phyloP scores from a whole-genome alignment of 2,888 invertebrate genomes.

The Corbicula japonica region DNA sequence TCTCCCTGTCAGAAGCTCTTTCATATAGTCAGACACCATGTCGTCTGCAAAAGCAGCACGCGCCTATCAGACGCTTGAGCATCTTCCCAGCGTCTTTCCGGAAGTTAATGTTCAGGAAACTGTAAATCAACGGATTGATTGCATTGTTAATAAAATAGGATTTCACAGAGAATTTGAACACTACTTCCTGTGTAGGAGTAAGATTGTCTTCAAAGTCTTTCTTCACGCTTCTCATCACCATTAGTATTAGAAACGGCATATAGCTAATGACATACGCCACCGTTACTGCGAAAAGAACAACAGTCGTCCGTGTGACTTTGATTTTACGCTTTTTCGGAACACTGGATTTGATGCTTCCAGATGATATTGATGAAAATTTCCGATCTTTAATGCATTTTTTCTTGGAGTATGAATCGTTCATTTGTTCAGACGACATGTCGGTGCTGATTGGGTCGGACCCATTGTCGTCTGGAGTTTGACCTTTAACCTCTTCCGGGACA shows the following conservation, averaged over 20 bases:
- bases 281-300: slow-evolving; percentile 81
- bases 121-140: slow-evolving; percentile 83
- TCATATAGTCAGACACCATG: slow-evolving; percentile 41
- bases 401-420: slow-evolving; percentile 42
- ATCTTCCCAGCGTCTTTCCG: slow-evolving; percentile 76
- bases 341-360: slow-evolving; percentile 49
- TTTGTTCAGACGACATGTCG: slow-evolving; percentile 78
- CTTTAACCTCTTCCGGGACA: slow-evolving; percentile 44
- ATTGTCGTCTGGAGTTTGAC: slow-evolving; percentile 49
- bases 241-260: slow-evolving; percentile 81
- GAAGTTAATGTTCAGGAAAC: slow-evolving; percentile 82
- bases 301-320: slow-evolving; percentile 80
- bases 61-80: slow-evolving; percentile 62
- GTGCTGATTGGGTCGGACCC: slow-evolving; percentile 77
- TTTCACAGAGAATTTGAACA: slow-evolving; percentile 81
- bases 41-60: slow-evolving; percentile 70
- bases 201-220: slow-evolving; percentile 78
- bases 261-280: slow-evolving; percentile 81
- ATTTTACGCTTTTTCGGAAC: slow-evolving; percentile 64
- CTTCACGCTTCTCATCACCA: slow-evolving; percentile 78
- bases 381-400: slow-evolving; percentile 61
- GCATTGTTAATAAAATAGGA: slow-evolving; percentile 84
- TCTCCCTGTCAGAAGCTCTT: background rate
- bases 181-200: slow-evolving; percentile 75
- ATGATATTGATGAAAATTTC: slow-evolving; percentile 62